phyloP scores from a whole-genome alignment of 2,797 vertebrate species.

The Coregonus sp. region DNA sequence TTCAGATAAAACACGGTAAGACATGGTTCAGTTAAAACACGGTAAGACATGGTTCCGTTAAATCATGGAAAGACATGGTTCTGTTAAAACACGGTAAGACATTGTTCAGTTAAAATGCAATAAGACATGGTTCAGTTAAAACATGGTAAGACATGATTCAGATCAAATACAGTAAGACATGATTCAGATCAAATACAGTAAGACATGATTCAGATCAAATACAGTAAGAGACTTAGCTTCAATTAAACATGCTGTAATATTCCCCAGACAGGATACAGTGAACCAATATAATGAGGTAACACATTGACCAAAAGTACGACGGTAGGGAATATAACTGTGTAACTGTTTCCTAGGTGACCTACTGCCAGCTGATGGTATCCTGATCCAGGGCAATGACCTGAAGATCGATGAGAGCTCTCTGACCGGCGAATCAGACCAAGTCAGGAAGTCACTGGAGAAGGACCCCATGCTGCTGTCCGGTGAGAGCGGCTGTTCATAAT shows the following conservation, averaged over 20 bases:
- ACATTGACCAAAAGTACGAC: background rate
- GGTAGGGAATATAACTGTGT: background rate
- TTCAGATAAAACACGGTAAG: too few species aligned
- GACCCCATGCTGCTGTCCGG: conserved; percentile 97
- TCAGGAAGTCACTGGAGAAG: conserved; percentile 90
- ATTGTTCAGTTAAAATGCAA: too few species aligned
- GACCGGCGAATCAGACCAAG: conserved; percentile 95
- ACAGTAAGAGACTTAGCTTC: background rate
- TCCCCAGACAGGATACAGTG: background rate
- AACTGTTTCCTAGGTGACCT: conserved; percentile 82
- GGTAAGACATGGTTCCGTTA: too few species aligned
- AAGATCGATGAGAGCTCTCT: conserved; percentile 98
- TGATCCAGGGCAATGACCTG: conserved; percentile 96
- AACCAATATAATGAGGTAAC: background rate
- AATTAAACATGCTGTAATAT: background rate
- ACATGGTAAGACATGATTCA: too few species aligned
- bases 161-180: too few species aligned
- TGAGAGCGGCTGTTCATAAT: conserved; percentile 56
- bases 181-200: too few species aligned
- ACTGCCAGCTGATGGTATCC: conserved; percentile 90
- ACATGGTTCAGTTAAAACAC: too few species aligned
- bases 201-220: too few species aligned
- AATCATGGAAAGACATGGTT: too few species aligned
- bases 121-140: too few species aligned
- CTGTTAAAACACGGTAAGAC: too few species aligned